Base-by-base conservation (phyloP, 2,113 vertebrate species). In the Hiodon alosoides region DNA sequence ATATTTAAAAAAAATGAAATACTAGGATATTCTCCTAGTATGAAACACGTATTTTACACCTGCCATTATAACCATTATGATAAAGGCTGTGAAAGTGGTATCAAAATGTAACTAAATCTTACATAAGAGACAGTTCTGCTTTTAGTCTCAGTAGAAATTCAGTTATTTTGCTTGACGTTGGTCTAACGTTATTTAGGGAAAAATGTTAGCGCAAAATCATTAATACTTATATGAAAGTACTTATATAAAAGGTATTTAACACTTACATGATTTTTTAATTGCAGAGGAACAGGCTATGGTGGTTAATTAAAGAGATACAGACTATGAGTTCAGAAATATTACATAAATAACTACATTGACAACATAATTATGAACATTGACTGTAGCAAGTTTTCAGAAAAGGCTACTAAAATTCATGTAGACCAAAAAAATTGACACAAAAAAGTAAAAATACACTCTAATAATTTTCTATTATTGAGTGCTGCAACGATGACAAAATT, bases 261-360 rank as follows among this genome's bases (percentile, higher is more conserved):
- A 83, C 82, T 84, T 82, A 75, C 75, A 68, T 48, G 58, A 76
- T 31, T 31, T 31, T 31, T 31, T 31, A 31, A 31, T 31, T 31
- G 31, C 31, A 31, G 31, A 31, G 31, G 31, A 31, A 31, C 31
- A 31, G 31, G 31, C 31, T 31, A 31, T 31, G 31, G 31, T 31
- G 31, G 31, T 31, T 31, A 58, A 79, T 78, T 75, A 80, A 76
- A 77, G 79, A 88, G 83, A 59, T 76, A 71, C 70, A 79, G 74
- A 79, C 62, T 76, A 78, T 78, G 87, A 86, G 78, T 83, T 81
- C 70, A 61, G 76, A 73, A 77, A 85, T 76, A 82, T 75, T 80
- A 89, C 86, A 91, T 91, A 92, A 91, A 90, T 91, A 92, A 85
- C 88, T 90, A 91, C 87, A 89, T 84, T 86, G 86, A 81, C 80